Evolutionary conservation across 1,140 invertebrate species (phyloP), one percentile per base, ranked within the genome.

Genomic region (Trichomalopsis sarcophagae): DNA sequence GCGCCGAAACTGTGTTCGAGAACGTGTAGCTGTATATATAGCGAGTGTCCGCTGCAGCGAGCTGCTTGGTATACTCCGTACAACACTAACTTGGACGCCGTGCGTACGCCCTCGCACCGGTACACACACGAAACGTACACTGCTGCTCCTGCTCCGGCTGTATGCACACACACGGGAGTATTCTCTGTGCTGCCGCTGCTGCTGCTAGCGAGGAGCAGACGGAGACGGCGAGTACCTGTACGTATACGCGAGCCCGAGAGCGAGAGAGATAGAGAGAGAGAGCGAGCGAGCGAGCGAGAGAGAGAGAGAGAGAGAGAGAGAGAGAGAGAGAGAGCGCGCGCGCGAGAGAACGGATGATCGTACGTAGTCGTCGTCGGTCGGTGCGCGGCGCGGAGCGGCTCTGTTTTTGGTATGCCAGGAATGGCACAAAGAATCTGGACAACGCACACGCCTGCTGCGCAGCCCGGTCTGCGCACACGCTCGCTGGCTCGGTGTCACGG

Each of bases 371-470:
- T 27, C 87, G 87, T 84, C 87, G 86, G 92, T 92, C 93, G 91
- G 90, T 88, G 40, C 44, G 33, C 73, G 40, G 76, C 85, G 68
- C 23, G 55, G 68, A 71, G 68, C 68, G 68, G 92, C 96, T 94
- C 95, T 96, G 96, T 96, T 96, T 96, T 96, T 97, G 97, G 97
- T 97, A 97, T 97, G 96, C 96, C 94, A 97, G 96, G 97, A 97
- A 97, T 97, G 96, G 96, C 96, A 97, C 96, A 97, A 97, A 97
- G 97, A 97, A 97, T 97, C 96, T 95, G 95, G 96, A 97, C 96
- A 97, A 97, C 96, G 96, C 96, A 96, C 94, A 95, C 95, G 94
- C 94, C 95, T 94, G 95, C 94, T 95, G 96, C 96, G 96, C 96
- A 97, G 94, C 94, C 94, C 94, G 94, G 93, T 95, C 94, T 95